These are phyloP conservation scores for Anoura caudifer DNA, from an alignment of 2,113 vertebrate species.

Conservation along the genomic window DNA sequence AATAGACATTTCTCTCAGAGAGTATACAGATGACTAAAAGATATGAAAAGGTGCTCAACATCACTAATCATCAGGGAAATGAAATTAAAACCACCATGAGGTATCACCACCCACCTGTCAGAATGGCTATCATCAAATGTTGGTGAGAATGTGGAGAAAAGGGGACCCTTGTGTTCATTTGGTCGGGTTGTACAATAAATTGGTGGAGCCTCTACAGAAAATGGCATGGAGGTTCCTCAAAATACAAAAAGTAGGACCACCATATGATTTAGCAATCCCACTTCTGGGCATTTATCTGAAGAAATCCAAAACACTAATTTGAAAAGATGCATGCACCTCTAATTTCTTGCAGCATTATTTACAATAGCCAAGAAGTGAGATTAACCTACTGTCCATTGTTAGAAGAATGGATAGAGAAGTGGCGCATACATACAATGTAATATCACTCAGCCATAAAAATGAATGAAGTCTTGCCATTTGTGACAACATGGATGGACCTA, in stretches of 20 bases:
- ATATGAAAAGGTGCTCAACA: neutral
- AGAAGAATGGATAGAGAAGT: neutral
- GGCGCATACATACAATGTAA: too few relatives aligned
- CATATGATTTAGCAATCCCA: neutral
- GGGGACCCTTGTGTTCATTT: too few relatives aligned
- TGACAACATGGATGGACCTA: neutral
- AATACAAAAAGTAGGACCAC: neutral
- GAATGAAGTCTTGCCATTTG: neutral
- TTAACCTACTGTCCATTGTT: neutral
- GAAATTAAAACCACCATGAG: neutral
- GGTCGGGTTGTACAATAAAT: neutral
- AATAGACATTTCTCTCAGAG: neutral
- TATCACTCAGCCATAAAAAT: neutral
- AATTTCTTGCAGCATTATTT: neutral
- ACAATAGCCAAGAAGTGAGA: neutral
- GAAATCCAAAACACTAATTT: neutral
- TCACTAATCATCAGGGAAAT: neutral
- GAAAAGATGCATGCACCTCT: neutral
- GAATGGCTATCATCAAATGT: neutral
- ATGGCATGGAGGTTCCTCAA: neutral
- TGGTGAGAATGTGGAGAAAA: neutral
- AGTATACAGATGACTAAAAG: neutral
- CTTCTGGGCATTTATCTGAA: neutral
- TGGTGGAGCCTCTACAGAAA: neutral
- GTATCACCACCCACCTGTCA: neutral